Evolutionary conservation across 1,140 invertebrate genomes (phyloP), one percentile per base, ranked within the genome.

Genomic region (Achatina immaculata): DNA sequence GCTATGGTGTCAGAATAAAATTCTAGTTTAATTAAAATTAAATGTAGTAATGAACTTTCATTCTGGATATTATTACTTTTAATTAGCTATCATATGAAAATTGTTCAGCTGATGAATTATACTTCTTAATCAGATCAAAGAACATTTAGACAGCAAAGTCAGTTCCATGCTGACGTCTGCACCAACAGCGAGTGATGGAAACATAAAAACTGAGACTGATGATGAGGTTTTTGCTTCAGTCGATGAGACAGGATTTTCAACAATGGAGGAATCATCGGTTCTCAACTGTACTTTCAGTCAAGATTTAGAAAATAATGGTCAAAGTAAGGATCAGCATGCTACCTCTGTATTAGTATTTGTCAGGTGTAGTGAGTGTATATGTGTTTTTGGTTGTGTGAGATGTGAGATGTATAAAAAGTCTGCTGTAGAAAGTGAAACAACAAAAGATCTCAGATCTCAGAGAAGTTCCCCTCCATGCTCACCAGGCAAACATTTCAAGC

Each of bases 261-360:
- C 75, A 1, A 62, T 77, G 58, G 75, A 77, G 31, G 75, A 77
- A 28, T 77, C 75, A 19, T 77, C 75, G 24, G 75, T 77, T 1
- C 40, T 77, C 1, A 77, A 77, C 38, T 77, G 75, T 38, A 77
- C 68, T 43, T 71, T 71, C 68, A 38, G 38, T 38, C 1, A 7
- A 1, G 68, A 71, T 7, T 6, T 19, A 9, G 68, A 71, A 3
- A 71, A 34, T 43, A 6, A 40, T 11, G 68, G 11, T 42, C 68
- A 71, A 43, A 24, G 68, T 43, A 71, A 42, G 14, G 24, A 55
- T 9, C 3, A 55, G 24, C 24, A 19, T 14, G 24, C 16, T 3
- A 6, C 24, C 16, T 24, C n/a, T n/a, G 21, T 55, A 55, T 3
- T 2, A 55, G 48, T 55, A 55, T 21, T 2, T 2, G 16, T 55